Evolutionary conservation across 1,140 invertebrate genomes (phyloP).

Genomic region (Asobara japonica): DNA sequence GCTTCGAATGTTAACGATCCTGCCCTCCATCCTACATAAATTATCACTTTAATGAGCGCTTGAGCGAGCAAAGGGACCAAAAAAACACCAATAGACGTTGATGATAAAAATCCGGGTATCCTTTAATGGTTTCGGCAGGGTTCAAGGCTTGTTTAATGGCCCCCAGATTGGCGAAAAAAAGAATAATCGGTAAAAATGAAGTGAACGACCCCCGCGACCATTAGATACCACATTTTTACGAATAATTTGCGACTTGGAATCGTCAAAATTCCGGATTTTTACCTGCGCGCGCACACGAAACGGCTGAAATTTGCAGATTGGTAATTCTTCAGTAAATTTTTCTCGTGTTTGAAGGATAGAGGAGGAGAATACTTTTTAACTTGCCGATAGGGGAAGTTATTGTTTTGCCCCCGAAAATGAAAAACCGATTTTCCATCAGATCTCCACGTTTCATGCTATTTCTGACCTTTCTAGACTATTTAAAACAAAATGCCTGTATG

Average conservation of each 20-base stretch:
- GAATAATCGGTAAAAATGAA: neutral
- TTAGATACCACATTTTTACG: neutral
- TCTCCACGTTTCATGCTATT: too few species aligned
- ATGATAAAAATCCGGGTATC: constrained; percentile 12
- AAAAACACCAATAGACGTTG: neutral
- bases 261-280: neutral
- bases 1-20: neutral
- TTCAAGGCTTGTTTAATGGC: constrained; percentile 17
- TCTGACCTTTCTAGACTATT: too few species aligned
- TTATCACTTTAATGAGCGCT: constrained; percentile 1
- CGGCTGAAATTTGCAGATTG: too few species aligned
- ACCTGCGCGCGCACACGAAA: too few species aligned
- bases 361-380: too few species aligned
- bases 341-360: too few species aligned
- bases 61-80: neutral
- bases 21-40: neutral
- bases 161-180: neutral
- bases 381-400: too few species aligned
- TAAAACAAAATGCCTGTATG: too few species aligned
- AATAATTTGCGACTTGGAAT: neutral
- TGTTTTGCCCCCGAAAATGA: too few species aligned
- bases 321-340: neutral
- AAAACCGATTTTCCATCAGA: too few species aligned
- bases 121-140: constrained; percentile 20
- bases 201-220: too few species aligned